Base-by-base conservation (phyloP, 2,797 vertebrate species). In the Fistularia tabacaria region DNA sequence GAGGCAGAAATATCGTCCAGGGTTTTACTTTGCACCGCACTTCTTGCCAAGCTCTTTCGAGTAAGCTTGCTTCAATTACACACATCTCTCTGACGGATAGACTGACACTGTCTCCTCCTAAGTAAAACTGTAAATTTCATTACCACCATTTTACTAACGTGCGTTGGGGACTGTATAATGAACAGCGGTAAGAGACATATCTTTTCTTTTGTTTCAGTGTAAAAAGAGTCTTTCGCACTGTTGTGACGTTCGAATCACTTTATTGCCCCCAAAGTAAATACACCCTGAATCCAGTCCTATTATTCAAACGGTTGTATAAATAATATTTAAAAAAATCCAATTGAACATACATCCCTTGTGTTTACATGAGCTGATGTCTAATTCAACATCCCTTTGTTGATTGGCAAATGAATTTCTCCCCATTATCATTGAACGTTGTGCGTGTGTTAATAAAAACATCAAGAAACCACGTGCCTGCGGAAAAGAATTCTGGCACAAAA, bases 1-100 rank as follows among this genome's bases (percentile, higher is more conserved):
- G 68, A 78, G 69, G 76, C 69, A 57, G 79, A 74, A 89, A 84
- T 81, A 83, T 82, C 40, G 50, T 81, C 79, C 81, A 71, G 72
- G 73, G 69, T 82, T 88, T 81, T 60, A 49, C 55, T 77, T 71
- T 67, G 77, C 75, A 79, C 75, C 74, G 56, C 64, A 51, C 64
- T 0, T 1, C 76, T 70, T 88, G 88, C 88, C 88, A 89, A 75
- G 63, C 74, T 64, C 77, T 80, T 69, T 83, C 60, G 54, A 66
- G 59, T 51, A 68, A 73, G 57, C 65, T 68, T 73, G 74, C 55
- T 88, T 52, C 65, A 51, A 46, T 74, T 82, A 76, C 79, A 71
- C 7, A 6, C 52, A 41, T 53, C 46, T 49, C 50, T 50, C 54
- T 62, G 53, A 74, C 63, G 55, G 55, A 79, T 51, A 67, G 59